These are phyloP conservation scores for Zaprionus bogoriensis DNA, from an alignment of 2,888 invertebrate genomes.

Conservation along the genomic window DNA sequence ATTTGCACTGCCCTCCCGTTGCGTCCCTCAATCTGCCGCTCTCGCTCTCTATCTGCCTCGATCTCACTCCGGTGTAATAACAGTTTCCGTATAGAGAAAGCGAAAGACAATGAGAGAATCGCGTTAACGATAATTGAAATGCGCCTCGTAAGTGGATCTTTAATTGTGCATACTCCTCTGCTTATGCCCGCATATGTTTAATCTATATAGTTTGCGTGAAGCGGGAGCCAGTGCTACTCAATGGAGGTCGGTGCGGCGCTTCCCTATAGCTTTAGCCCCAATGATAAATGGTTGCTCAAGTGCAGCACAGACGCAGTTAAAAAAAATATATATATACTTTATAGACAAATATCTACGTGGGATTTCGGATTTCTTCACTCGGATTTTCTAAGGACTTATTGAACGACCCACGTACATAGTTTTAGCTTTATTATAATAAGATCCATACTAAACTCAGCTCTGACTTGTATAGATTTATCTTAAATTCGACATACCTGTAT, in stretches of 20 bases:
- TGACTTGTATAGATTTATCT: no score
- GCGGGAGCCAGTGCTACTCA: background rate
- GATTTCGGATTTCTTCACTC: no score
- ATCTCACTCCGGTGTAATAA: conserved; percentile 14
- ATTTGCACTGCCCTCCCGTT: conserved; percentile 35
- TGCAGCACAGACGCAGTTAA: no score
- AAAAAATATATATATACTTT: no score
- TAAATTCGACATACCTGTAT: no score
- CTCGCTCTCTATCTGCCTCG: background rate
- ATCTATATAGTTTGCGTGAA: background rate
- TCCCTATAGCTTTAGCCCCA: background rate
- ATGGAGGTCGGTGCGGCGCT: background rate
- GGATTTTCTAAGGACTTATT: no score
- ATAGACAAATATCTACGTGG: no score
- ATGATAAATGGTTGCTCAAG: no score
- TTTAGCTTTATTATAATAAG: no score
- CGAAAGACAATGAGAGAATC: background rate
- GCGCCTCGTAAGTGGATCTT: conserved; percentile 16
- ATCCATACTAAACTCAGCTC: no score
- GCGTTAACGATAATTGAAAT: conserved; percentile 18
- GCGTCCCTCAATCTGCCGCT: background rate
- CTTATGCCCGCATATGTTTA: background rate
- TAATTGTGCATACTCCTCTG: conserved; percentile 16
- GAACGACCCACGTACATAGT: no score
- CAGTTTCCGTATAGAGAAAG: background rate